Conservation (phyloP, 2,888 invertebrate genomes). For the Cheilosia pagana region DNA sequence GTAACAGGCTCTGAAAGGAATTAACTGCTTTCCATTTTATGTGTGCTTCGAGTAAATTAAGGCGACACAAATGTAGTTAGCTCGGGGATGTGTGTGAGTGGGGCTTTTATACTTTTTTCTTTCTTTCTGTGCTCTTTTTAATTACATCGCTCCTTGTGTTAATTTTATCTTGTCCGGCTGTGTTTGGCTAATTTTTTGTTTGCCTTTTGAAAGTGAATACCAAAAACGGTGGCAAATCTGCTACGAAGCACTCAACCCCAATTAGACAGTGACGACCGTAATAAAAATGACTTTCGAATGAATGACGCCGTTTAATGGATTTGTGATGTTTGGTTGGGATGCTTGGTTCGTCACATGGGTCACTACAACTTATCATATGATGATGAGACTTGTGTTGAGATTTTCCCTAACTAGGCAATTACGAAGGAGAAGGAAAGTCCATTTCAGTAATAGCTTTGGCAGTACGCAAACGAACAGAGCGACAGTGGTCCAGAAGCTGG, state of each 20-base stretch:
- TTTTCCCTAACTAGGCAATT: constrained; percentile 23
- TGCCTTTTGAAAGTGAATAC: background rate
- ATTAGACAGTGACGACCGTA: constrained; percentile 25
- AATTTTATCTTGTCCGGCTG: background rate
- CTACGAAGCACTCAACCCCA: constrained; percentile 9
- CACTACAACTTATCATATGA: constrained; percentile 17
- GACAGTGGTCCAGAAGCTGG: background rate
- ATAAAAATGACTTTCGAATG: constrained; percentile 57
- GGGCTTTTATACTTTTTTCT: background rate
- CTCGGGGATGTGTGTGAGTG: too few species aligned
- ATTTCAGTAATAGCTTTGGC: constrained; percentile 7
- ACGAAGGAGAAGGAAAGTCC: constrained; percentile 2
- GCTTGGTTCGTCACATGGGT: constrained; percentile 18
- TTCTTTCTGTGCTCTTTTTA: background rate
- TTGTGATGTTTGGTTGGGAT: constrained; percentile 54
- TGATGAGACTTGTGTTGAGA: constrained; percentile 16
- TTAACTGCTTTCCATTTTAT: constrained; percentile 47
- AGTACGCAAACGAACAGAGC: background rate
- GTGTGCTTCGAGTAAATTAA: constrained; percentile 17
- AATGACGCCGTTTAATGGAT: constrained; percentile 57
- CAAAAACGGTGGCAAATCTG: constrained; percentile 1
- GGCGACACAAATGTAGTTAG: background rate
- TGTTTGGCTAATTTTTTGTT: background rate
- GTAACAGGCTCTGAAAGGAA: constrained; percentile 7
- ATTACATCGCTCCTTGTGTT: constrained; percentile 2